Conservation (phyloP, 2,797 vertebrate species). For the Leucoraja ocellata region DNA sequence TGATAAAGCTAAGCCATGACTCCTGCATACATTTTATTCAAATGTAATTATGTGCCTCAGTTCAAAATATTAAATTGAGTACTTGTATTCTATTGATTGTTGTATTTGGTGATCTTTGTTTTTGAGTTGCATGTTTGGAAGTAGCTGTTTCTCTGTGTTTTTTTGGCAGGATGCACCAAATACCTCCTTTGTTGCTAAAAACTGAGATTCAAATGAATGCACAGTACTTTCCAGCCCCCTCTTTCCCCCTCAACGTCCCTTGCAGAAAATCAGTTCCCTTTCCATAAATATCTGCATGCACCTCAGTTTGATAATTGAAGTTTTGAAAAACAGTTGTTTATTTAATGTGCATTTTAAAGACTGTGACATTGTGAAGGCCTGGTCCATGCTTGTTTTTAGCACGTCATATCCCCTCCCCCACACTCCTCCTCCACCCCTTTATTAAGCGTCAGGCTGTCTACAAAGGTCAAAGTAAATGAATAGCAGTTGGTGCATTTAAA, state of each 20-base stretch:
- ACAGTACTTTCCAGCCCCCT: not conserved
- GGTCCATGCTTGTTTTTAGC: not conserved
- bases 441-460: not conserved
- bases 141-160: not conserved
- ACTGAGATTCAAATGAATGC: not conserved
- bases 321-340: not conserved
- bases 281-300: not conserved
- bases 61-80: not conserved
- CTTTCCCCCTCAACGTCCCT: not conserved
- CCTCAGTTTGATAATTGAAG: not conserved
- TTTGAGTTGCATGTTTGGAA: not conserved
- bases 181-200: not conserved
- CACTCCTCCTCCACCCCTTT: not conserved
- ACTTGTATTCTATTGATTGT: not conserved
- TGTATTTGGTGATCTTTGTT: not conserved
- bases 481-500: not conserved
- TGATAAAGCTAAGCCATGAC: not conserved
- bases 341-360: not conserved
- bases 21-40: not conserved
- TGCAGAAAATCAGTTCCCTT: not conserved
- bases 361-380: not conserved
- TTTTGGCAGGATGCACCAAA: not conserved
- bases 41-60: not conserved
- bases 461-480: constrained; percentile 3
- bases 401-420: not conserved